Conservation (phyloP, 1,140 invertebrate genomes). For the Orius laevigatus region DNA sequence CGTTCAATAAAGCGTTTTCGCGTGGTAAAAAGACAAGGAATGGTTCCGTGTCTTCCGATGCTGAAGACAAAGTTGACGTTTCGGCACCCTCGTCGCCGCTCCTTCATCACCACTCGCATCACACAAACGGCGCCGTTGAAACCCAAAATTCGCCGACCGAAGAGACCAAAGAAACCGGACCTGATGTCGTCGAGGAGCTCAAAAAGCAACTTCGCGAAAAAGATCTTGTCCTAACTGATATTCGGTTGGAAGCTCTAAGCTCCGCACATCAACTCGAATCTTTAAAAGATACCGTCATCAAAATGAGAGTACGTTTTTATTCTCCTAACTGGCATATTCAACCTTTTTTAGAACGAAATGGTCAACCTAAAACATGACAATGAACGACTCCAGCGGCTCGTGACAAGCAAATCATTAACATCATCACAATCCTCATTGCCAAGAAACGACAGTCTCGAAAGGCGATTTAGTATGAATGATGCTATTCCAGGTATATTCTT, state of each 20-base stretch:
- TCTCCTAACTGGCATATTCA: not conserved
- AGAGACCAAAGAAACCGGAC: not conserved
- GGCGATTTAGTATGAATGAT: constrained; percentile 41
- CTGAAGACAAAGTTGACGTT: constrained; percentile 33
- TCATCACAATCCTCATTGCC: constrained; percentile 60
- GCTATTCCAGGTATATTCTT: constrained; percentile 10
- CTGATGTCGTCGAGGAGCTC: constrained; percentile 58
- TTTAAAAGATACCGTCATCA: constrained; percentile 86
- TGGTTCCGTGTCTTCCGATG: constrained; percentile 47
- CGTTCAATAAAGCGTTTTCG: constrained; percentile 96
- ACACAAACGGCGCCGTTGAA: constrained; percentile 22
- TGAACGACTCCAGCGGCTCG: constrained; percentile 75
- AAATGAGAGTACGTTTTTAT: constrained; percentile 63
- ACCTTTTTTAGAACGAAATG: constrained; percentile 84
- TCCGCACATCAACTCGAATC: constrained; percentile 94
- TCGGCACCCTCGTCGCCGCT: constrained; percentile 31
- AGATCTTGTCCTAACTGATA: constrained; percentile 90
- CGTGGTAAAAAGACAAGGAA: constrained; percentile 45
- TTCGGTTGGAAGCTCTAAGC: constrained; percentile 83
- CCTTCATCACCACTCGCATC: constrained; percentile 23
- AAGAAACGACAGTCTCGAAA: constrained; percentile 29
- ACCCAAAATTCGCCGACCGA: not conserved
- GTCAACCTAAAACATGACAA: constrained; percentile 91
- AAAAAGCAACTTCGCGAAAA: constrained; percentile 88
- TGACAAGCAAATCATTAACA: constrained; percentile 62